Evolutionary conservation across 2,888 invertebrate genomes (phyloP).

Genomic region (Catocala nupta): DNA sequence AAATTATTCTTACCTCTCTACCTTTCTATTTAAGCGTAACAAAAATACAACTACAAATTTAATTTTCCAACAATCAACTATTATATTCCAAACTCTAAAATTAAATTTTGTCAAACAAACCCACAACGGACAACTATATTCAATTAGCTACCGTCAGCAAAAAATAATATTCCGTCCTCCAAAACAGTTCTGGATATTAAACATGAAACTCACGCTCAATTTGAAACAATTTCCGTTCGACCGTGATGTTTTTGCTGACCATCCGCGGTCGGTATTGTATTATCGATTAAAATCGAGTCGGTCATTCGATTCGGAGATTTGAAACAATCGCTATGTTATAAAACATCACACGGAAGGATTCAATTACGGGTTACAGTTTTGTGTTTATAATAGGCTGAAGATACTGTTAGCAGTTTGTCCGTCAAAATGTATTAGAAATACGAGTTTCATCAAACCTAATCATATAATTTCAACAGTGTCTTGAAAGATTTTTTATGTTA

Average conservation of each 20-base stretch:
- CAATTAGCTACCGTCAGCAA: conserved; percentile 33
- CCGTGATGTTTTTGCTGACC: conserved; percentile 54
- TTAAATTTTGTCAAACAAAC: conserved; percentile 12
- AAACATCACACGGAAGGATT: conserved; percentile 33
- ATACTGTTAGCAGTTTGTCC: too few relatives aligned
- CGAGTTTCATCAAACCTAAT: too few relatives aligned
- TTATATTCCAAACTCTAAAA: conserved; percentile 6
- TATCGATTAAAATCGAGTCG: conserved; percentile 58
- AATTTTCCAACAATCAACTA: neutral
- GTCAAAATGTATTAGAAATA: too few relatives aligned
- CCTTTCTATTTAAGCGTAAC: neutral
- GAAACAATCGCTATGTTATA: conserved; percentile 53
- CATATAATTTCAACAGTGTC: too few relatives aligned
- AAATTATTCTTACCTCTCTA: too few relatives aligned
- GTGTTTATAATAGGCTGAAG: conserved; percentile 4
- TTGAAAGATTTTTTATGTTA: too few relatives aligned
- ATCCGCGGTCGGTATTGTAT: conserved; percentile 58
- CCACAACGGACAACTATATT: conserved; percentile 15
- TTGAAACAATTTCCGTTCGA: conserved; percentile 47
- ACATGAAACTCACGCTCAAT: conserved; percentile 51
- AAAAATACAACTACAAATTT: neutral
- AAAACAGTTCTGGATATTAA: conserved; percentile 49
- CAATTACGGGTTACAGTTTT: conserved; percentile 18
- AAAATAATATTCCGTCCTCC: conserved; percentile 40
- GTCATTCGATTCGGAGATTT: conserved; percentile 53